These are phyloP conservation scores for Anolis apletophallus DNA, from an alignment of 2,797 vertebrate species.

Conservation along the genomic window DNA sequence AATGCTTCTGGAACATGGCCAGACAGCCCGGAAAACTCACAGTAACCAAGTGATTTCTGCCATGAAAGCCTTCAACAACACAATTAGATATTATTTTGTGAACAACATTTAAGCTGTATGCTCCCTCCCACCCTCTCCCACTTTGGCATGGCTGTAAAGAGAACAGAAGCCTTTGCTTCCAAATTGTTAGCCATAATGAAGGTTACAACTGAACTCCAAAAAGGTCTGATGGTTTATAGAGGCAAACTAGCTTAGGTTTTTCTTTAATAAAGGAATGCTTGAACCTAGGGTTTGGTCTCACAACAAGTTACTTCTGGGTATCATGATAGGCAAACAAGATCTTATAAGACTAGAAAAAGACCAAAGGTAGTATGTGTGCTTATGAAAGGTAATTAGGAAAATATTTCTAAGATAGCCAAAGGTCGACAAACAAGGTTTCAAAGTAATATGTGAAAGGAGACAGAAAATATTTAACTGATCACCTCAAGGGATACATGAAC, in stretches of 20 bases:
- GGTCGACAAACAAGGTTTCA: background rate
- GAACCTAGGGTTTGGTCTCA: background rate
- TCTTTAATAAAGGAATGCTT: background rate
- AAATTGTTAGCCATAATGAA: background rate
- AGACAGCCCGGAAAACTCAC: no score
- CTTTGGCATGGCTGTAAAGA: background rate
- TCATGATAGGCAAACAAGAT: background rate
- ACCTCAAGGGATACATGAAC: background rate
- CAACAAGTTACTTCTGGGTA: background rate
- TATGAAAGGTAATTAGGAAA: background rate
- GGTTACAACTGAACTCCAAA: background rate
- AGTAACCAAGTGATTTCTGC: no score
- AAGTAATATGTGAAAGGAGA: background rate
- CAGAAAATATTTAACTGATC: background rate
- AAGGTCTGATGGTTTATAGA: background rate
- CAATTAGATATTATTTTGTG: background rate
- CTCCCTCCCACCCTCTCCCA: background rate
- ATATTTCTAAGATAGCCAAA: conserved; percentile 32
- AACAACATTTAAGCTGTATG: background rate
- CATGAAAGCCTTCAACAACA: background rate
- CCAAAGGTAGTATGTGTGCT: background rate
- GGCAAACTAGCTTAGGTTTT: background rate
- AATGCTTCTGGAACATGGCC: no score
- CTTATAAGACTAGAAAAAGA: background rate
- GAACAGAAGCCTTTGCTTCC: background rate